Base-by-base conservation (phyloP, 2,888 invertebrate species). In the Hesperia comma region DNA sequence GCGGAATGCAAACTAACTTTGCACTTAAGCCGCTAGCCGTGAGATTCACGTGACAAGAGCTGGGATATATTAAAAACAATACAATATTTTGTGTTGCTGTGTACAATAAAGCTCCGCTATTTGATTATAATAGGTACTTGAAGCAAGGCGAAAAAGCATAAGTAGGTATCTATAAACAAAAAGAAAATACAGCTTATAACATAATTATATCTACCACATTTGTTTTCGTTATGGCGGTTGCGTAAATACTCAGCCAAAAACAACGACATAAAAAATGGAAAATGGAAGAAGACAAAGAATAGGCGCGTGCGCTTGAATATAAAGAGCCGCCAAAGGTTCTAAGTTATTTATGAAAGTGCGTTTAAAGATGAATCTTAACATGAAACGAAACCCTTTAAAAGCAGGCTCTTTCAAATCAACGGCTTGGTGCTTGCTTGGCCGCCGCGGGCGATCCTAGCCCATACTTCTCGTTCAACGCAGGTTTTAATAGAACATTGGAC, bases 401-500 rank as follows among this genome's bases (percentile, higher is more conserved):
- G 58, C 26, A 17, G 17, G 32, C 46, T 60, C 46, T 49, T 60
- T 60, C 60, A 49, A 60, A 49, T 60, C 60, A 60, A 17, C 32
- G 14, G n/a, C 17, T 15, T 33, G 43, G 15, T 43, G 43, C 8
- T 17, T 46, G 15, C 8, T 2, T 8, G 12, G 10, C 17, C 43
- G 17, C 15, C 43, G 60, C 60, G 8, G 7, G 60, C 60, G 60
- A 33, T 60, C 17, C 19, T 19, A 21, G 49, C 6, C 60, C 33
- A 46, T 46, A 43, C 15, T 43, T 43, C 43, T 43, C 43, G 58
- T 8, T n/a, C n/a, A 26, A 46, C 17, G 60, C 33, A 41, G 19
- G 26, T 60, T 60, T 49, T 49, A 60, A 58, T 60, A 60, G 60
- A 49, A 12, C 60, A 17, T 57, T 32, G 32, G 33, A 60, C 49